Evolutionary conservation across 2,797 vertebrate species (phyloP), one percentile per base, ranked within the genome.

Genomic region (Tachyglossus aculeatus): DNA sequence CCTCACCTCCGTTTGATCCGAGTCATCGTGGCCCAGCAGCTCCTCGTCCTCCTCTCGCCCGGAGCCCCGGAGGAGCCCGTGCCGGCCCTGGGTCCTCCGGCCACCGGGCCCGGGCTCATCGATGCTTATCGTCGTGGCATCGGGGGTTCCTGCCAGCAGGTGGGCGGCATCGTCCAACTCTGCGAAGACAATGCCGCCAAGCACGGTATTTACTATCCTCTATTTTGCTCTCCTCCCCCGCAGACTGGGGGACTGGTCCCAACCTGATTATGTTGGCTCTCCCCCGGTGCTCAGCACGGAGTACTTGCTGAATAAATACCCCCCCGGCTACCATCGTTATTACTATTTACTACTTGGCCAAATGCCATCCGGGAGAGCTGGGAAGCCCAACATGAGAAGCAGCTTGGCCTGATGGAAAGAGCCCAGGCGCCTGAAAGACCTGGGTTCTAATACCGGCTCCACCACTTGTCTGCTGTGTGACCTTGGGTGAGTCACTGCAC

Each of bases 161-260:
- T 83, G 88, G 27, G 90, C 90, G 76, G 91, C 90, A 81, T 96
- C 95, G 14, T 95, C 96, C 93, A 98, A 99, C 67, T 98, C 97
- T 99, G 82, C 65, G 88, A 89, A 69, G 34, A 84, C 40, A 74
- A 24, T 32, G 41, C 21, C 12, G 21, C 21, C 41, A 7, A 44
- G n/a, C n/a, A n/a, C n/a, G 24, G 21, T 12, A 27, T 27, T 15
- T 24, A 25, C 13, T 27, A 24, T 14, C 22, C 43, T 14, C 3
- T 8, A 47, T 29, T 14, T 5, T 14, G 44, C 44, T 27, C 44
- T 45, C 44, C 21, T 24, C 24, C n/a, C 3, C 39, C 39, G 39
- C 4, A 5, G n/a, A 18, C 39, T 3, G 38, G 1, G 7, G 18
- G 39, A 18, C 39, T n/a, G n/a, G n/a, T n/a, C n/a, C n/a, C n/a